These are phyloP conservation scores for Hypolimnas misippus DNA, from an alignment of 2,888 invertebrate species.

Conservation along the genomic window DNA sequence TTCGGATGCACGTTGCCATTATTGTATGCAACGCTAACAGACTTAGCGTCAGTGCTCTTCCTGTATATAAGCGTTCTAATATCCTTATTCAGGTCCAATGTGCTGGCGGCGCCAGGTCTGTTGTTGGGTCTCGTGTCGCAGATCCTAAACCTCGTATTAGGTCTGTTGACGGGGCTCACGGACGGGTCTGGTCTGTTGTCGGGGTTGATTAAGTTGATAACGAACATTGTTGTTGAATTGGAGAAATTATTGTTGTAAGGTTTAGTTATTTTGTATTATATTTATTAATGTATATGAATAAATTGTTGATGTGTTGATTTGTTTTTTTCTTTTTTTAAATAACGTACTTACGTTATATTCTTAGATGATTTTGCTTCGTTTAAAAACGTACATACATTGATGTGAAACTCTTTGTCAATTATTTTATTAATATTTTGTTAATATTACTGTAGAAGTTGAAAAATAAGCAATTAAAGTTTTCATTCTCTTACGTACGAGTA, in stretches of 20 bases:
- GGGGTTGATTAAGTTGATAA: slow-evolving; percentile 68
- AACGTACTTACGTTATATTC: too few species aligned
- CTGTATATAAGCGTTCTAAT: slow-evolving; percentile 74
- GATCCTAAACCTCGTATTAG: slow-evolving; percentile 66
- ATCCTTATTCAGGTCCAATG: slow-evolving; percentile 73
- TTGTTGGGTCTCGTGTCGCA: slow-evolving; percentile 63
- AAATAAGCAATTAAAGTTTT: too few species aligned
- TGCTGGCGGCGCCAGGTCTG: slow-evolving; percentile 68
- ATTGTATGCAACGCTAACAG: slow-evolving; percentile 72
- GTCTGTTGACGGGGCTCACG: slow-evolving; percentile 65
- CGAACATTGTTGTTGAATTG: slow-evolving; percentile 66
- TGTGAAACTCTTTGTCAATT: too few species aligned
- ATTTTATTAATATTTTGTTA: too few species aligned
- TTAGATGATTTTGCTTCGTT: too few species aligned
- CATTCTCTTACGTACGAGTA: too few species aligned
- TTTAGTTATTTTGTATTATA: slow-evolving; percentile 40
- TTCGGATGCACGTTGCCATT: slow-evolving; percentile 75
- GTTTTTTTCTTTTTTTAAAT: too few species aligned
- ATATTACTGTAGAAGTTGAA: too few species aligned
- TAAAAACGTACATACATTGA: too few species aligned
- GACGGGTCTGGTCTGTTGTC: slow-evolving; percentile 67
- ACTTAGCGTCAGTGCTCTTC: slow-evolving; percentile 73
- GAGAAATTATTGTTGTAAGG: slow-evolving; percentile 62
- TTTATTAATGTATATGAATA: slow-evolving; percentile 26
- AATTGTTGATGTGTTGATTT: slow-evolving; percentile 34